A percentile compares a stretch with the other conserved stretches of the same genome.
Evolutionary conservation across 2,113 vertebrate genomes (phyloP).

Genomic region (Solea senegalensis): DNA sequence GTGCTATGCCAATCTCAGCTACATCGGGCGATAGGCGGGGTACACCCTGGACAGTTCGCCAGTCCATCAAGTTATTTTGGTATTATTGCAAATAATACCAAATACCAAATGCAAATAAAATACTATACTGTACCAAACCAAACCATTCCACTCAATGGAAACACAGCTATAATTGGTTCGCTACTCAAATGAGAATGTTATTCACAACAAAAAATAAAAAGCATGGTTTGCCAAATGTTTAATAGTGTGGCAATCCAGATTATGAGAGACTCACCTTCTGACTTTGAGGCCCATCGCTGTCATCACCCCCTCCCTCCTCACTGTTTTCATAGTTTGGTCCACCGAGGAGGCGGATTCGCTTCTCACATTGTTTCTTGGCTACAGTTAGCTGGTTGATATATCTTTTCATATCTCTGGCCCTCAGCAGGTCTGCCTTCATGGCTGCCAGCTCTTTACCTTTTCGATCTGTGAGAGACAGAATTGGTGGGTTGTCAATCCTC

Average conservation of each 20-base stretch:
- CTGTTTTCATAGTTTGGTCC: conserved; percentile 89
- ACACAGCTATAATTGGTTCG: background rate
- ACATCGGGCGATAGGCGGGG: no score
- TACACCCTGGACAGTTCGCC: no score
- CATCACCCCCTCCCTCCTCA: conserved; percentile 87
- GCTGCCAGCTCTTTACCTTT: conserved; percentile 95
- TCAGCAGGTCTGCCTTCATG: conserved; percentile 96
- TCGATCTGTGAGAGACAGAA: conserved; percentile 72
- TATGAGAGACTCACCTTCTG: conserved; percentile 85
- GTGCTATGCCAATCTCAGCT: no score
- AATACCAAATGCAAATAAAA: no score
- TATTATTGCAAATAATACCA: no score
- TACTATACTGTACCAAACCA: no score
- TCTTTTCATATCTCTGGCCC: conserved; percentile 96
- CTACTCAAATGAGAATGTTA: background rate
- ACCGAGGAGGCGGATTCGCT: conserved; percentile 90
- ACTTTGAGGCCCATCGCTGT: conserved; percentile 87
- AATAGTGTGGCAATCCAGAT: background rate
- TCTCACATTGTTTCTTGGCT: conserved; percentile 99
- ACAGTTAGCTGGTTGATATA: conserved; percentile 99
- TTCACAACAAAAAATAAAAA: no score
- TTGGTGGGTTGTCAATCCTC: background rate
- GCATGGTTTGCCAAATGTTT: no score
- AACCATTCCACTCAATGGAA: no score
- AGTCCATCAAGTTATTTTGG: no score